A percentile compares a stretch with the other conserved stretches of the same genome.
Conservation (phyloP, 1,140 invertebrate genomes). For the Globodera ellingtonae region DNA sequence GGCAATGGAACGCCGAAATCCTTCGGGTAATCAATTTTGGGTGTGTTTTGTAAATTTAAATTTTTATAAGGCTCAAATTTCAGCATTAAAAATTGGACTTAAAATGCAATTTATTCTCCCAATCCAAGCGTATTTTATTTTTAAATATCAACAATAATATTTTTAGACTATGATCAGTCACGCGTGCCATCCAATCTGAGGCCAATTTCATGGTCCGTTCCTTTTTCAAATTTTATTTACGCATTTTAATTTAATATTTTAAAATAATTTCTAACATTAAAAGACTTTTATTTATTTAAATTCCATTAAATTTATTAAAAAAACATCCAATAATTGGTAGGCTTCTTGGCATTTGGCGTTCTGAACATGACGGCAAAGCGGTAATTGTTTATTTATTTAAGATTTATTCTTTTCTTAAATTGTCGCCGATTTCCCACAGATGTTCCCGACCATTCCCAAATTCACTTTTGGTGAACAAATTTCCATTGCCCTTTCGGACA, state of each 20-base stretch:
- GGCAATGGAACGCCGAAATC: background rate
- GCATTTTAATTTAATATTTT: background rate
- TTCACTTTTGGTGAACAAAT: conserved; percentile 65
- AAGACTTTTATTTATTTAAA: background rate
- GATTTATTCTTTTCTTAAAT: conserved; percentile 1
- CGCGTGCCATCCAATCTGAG: conserved; percentile 17
- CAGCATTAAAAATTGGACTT: too few relatives aligned
- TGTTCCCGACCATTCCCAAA: conserved; percentile 63
- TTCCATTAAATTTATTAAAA: background rate
- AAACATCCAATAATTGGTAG: background rate
- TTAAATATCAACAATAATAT: too few relatives aligned
- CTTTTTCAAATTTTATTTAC: conserved; percentile 2
- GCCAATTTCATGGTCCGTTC: conserved; percentile 19
- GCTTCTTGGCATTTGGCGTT: conserved; percentile 62
- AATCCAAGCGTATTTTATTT: too few relatives aligned
- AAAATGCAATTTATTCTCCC: too few relatives aligned
- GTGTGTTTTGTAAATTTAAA: too few relatives aligned
- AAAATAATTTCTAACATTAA: too few relatives aligned
- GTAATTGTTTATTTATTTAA: conserved; percentile 16
- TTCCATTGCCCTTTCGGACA: conserved; percentile 56
- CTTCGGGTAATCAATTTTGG: background rate
- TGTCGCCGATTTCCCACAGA: background rate
- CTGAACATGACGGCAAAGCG: conserved; percentile 60
- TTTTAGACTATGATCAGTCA: conserved; percentile 24
- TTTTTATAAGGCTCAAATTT: too few relatives aligned